These are phyloP conservation scores for Pachyramphus minor DNA, from an alignment of 2,113 vertebrate genomes.

Conservation along the genomic window DNA sequence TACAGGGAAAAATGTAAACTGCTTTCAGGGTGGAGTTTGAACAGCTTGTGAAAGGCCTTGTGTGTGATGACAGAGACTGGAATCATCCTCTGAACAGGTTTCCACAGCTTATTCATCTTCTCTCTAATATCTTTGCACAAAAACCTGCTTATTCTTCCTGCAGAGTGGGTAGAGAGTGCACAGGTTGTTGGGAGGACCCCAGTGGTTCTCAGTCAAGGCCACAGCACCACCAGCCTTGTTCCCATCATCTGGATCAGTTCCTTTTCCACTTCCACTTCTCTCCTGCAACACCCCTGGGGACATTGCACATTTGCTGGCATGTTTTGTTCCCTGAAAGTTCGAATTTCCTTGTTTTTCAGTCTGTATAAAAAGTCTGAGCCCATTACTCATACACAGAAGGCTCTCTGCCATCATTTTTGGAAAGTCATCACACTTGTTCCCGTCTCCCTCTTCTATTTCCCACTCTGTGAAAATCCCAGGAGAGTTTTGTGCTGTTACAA, in stretches of 20 bases:
- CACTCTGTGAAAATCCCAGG: not conserved
- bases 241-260: not conserved
- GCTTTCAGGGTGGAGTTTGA: not conserved
- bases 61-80: not conserved
- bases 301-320: not conserved
- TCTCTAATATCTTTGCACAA: not conserved
- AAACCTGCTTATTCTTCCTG: not conserved
- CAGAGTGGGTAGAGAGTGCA: not conserved
- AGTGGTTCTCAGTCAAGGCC: not conserved
- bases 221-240: not conserved
- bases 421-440: not conserved
- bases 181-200: not conserved
- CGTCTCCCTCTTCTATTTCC: not conserved
- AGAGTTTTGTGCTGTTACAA: not conserved
- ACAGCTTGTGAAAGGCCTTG: not conserved
- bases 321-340: not conserved
- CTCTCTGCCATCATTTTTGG: accelerated
- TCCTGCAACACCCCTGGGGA: not conserved
- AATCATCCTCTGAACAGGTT: not conserved
- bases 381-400: not conserved
- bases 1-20: not conserved
- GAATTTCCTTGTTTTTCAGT: not conserved
- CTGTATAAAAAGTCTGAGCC: not conserved
- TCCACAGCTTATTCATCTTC: not conserved
- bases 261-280: not conserved